Evolutionary conservation across 2,797 vertebrate species (phyloP), one percentile per base, ranked within the genome.

Genomic region (Nyctalus aviator): DNA sequence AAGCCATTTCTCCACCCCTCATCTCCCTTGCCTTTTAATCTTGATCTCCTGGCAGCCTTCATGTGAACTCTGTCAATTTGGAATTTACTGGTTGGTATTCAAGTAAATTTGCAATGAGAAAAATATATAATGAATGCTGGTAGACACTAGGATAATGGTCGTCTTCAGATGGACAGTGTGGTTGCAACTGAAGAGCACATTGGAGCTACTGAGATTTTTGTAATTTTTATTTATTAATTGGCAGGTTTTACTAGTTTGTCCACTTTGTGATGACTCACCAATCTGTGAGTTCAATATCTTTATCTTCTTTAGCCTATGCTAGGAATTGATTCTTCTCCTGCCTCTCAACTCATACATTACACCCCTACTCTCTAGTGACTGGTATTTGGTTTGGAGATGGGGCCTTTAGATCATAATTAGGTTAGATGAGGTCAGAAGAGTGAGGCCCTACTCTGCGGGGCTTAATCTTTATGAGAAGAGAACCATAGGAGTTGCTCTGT

Each of bases 161-260:
- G 9, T 9, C 23, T 88, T 90, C 68, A 15, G 25, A 32, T 72
- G 14, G 8, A 17, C 48, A 50, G 30, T 66, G 3, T 48, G 10
- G 30, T 37, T 87, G n/a, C 37, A 27, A 55, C 8, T 20, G 8
- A 8, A 71, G 20, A 35, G 13, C 35, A 62, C 3, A 3, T 2
- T 53, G 20, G 8, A n/a, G 1, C 27, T 17, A 48, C 50, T 37
- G 78, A 55, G n/a, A 55, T 66, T 73, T 84, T 68, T 55, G 14
- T 35, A 77, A 76, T 48, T 73, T 93, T 93, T 82, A 81, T 69
- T 78, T 68, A 59, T 78, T 82, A n/a, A 68, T 21, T 69, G 77
- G 30, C 20, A 71, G 30, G 35, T 90, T 81, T 35, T 41, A 59
- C 32, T 53, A 25, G 62, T 77, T 57, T 50, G 17, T 55, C 37